Percentiles rank a stretch among this genome's conserved stretches.
These are phyloP conservation scores for Sphyrna mokarran DNA, from an alignment of 2,113 vertebrate species.

Conservation along the genomic window DNA sequence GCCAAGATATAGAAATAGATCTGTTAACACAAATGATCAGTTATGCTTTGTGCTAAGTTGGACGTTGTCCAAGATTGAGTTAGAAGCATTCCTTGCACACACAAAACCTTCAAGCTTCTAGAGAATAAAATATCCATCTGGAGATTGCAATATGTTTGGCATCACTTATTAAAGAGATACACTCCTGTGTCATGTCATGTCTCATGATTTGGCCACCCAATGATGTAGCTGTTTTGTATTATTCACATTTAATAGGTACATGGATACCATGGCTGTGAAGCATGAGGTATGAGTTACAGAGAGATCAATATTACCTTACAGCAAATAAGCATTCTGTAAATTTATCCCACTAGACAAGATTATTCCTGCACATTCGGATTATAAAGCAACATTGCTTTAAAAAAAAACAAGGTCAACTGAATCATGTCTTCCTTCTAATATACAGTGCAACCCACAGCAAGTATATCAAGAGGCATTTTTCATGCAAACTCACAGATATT, in stretches of 20 bases:
- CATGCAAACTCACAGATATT: slow-evolving; percentile 54
- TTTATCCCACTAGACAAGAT: not conserved
- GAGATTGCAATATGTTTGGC: not conserved
- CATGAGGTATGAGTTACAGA: not conserved
- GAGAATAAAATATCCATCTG: not conserved
- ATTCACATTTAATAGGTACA: not conserved
- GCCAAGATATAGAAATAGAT: not conserved
- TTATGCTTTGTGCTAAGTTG: not conserved
- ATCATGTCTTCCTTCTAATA: not conserved
- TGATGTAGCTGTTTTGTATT: not conserved
- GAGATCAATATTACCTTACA: not conserved
- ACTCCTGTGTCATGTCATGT: not conserved
- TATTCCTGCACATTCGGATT: not conserved
- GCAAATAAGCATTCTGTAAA: not conserved
- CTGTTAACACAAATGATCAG: not conserved
- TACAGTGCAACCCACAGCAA: not conserved
- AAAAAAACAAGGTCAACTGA: not conserved
- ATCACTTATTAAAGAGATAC: not conserved
- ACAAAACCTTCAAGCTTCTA: not conserved
- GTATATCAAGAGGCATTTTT: not conserved
- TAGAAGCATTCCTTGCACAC: not conserved
- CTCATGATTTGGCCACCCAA: not conserved
- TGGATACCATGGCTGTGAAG: not conserved
- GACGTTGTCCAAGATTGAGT: not conserved
- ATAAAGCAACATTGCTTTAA: not conserved